Base-by-base conservation (phyloP, 2,113 vertebrate species). In the Gadus macrocephalus region DNA sequence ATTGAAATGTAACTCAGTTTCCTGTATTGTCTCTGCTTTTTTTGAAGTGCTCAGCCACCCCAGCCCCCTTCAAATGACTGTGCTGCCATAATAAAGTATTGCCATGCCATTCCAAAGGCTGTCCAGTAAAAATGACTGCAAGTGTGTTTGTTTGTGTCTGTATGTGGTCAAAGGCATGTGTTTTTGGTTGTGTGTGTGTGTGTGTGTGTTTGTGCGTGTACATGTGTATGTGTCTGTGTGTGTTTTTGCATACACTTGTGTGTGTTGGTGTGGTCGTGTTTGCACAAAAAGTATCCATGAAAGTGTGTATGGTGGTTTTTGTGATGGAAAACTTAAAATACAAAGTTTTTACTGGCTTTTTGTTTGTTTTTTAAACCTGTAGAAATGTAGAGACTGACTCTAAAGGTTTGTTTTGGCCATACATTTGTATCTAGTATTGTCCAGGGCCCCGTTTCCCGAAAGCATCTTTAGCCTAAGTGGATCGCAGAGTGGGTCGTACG, bases 81-180 rank as follows among this genome's bases (percentile, higher is more conserved):
- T 86, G 79, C 86, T 88, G 88, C 86, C 81, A 85, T 89, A 87
- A 90, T 89, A 87, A 92, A 90, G 87, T 87, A 91, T 91, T 88
- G 85, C 90, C 81, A 81, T 88, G 79, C 79, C 70, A 90, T 89
- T 89, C 80, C 83, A 75, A 49, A 74, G 60, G 73, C 83, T 61
- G 82, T 80, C 76, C 86, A 86, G 77, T 78, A 86, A 86, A 49
- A 87, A 81, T 17, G 69, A n/a, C 38, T 42, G 64, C 72, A 15
- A 42, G 25, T 25, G 58, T 38, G 58, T 49, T 28, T 65, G 25
- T 71, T 19, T 38, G 14, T 20, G 59, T 62, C 8, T 28, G 63
- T 65, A 15, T 15, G 66, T 62, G 58, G n/a, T 58, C 42, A 14
- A 7, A 49, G 8, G 42, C 42, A 49, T 49, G 42, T 49, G 42